A percentile compares a stretch with the other conserved stretches of the same genome.
Evolutionary conservation across 2,113 vertebrate genomes (phyloP).

Genomic region (Nicator chloris): DNA sequence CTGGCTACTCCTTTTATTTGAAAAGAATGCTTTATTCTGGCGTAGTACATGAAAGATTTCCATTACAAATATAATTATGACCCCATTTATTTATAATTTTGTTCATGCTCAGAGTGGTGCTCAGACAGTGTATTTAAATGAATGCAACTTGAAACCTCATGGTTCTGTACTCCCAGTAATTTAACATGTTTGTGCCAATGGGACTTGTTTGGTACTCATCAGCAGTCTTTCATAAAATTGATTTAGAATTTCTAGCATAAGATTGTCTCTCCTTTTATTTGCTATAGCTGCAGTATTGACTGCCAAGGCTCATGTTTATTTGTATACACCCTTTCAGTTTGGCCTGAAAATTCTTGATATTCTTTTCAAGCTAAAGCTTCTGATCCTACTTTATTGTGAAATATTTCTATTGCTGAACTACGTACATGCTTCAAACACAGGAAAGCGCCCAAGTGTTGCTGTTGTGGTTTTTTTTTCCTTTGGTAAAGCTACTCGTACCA

Average conservation of each 20-base stretch:
- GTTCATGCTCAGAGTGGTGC: not conserved
- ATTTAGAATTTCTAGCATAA: not conserved
- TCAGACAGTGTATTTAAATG: not conserved
- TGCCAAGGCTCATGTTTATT: not conserved
- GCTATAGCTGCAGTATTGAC: not conserved
- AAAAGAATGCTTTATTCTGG: not conserved
- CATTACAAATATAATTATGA: not conserved
- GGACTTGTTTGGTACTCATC: not conserved
- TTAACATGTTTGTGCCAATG: not conserved
- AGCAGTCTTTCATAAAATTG: not conserved
- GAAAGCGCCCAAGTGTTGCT: not conserved
- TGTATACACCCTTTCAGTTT: not conserved
- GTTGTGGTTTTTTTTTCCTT: not conserved
- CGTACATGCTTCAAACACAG: rapidly evolving
- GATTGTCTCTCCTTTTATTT: not conserved
- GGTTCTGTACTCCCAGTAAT: not conserved
- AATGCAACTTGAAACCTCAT: not conserved
- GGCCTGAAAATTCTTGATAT: not conserved
- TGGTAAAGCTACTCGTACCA: not conserved
- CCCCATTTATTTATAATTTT: not conserved
- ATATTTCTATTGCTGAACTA: not conserved
- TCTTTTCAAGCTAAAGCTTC: not conserved
- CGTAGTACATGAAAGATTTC: not conserved
- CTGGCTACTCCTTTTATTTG: not conserved
- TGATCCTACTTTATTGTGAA: not conserved